phyloP scores from a whole-genome alignment of 1,140 invertebrate species.

The Oscheius sp. region DNA sequence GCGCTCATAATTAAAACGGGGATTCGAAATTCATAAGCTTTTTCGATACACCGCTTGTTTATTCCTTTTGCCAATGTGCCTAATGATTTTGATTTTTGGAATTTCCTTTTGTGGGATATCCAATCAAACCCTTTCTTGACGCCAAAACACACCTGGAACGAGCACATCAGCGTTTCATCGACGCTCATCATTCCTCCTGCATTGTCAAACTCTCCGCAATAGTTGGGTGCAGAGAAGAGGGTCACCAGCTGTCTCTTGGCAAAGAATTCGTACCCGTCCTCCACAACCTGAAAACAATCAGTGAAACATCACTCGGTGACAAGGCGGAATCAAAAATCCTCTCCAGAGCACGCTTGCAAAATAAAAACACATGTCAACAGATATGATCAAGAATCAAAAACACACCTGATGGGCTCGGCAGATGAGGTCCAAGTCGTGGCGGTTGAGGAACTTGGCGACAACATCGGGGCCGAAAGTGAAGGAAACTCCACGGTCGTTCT shows the following conservation, averaged over 20 bases:
- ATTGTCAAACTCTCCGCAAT: conserved; percentile 98
- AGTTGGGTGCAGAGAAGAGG: conserved; percentile 89
- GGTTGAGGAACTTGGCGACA: conserved; percentile 64
- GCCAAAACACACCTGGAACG: conserved; percentile 69
- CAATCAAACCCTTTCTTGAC: no score
- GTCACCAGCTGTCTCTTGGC: conserved; percentile 96
- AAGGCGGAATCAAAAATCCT: no score
- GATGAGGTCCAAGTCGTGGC: conserved; percentile 68
- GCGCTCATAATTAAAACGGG: no score
- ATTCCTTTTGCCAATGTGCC: no score
- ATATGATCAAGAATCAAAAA: conserved; percentile 1
- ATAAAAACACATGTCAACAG: conserved; percentile 6
- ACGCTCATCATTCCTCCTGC: conserved; percentile 99
- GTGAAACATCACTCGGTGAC: no score
- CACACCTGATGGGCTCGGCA: conserved; percentile 68
- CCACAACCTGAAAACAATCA: conserved; percentile 71
- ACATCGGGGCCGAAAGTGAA: conserved; percentile 67
- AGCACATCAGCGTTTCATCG: conserved; percentile 97
- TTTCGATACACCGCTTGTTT: no score
- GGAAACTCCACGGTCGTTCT: conserved; percentile 68
- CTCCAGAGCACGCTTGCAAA: no score
- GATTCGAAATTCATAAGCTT: no score
- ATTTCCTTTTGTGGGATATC: no score
- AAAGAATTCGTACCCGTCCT: conserved; percentile 97
- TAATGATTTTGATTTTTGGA: no score